Base-by-base conservation (phyloP, 2,113 vertebrate species). In the Nymphicus hollandicus region DNA sequence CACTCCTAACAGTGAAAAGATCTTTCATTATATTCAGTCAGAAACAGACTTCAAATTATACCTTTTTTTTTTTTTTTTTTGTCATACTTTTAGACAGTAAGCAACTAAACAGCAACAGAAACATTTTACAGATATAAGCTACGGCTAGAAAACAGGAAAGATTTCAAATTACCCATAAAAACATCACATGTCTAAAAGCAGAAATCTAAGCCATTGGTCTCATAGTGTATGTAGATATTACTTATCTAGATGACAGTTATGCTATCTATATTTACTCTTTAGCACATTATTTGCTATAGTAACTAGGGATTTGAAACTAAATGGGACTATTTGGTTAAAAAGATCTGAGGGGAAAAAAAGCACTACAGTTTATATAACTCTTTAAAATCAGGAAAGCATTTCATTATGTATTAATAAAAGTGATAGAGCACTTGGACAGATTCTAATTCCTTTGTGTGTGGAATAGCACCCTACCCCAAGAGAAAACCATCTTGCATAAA, bases 331-430 rank as follows among this genome's bases (percentile, higher is more conserved):
- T 58, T 89, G 10, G 2, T 5, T 60, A 6, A 29, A 63, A 79
- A 83, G 18, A 28, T 46, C n/a, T 13, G 13, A 13, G 19, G 4
- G 2, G 0, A 5, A 3, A 12, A 63, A 64, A 60, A 1, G 0
- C 3, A 41, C 11, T 33, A 2, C 17, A 15, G 2, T 60, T 61
- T 35, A 15, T 29, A 13, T 11, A 66, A 53, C 3, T 17, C 50
- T 72, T 86, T n/a, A 58, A 88, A 92, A 47, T 9, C 18, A 53
- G 22, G 4, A 61, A 76, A 74, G 43, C 15, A 12, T 22, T 90
- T 86, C 3, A 20, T 58, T 27, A 44, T n/a, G 5, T 82, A 25
- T 37, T 61, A 35, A 53, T 58, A 91, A 68, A 72, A 2, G 23
- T 68, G 8, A 47, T 12, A 43, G 27, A 79, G 17, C 41, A 35